A percentile compares a stretch with the other conserved stretches of the same genome.
Conservation (phyloP, 2,888 invertebrate species). For the Harpagoxenus sublaevis region DNA sequence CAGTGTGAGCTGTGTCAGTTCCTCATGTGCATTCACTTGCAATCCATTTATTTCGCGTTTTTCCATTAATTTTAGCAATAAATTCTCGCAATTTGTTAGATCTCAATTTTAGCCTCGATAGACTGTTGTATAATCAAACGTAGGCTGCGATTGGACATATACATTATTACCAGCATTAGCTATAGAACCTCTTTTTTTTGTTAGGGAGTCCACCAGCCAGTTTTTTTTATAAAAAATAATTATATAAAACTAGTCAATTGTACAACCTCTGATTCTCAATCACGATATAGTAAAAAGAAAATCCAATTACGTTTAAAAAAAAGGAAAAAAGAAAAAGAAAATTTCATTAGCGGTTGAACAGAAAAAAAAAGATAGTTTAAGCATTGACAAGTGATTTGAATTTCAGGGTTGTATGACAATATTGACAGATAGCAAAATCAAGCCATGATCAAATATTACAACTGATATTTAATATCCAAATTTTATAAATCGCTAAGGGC, state of each 20-base stretch:
- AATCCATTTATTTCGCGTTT: neutral
- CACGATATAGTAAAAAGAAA: conserved; percentile 81
- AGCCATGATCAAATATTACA: conserved; percentile 82
- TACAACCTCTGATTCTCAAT: conserved; percentile 85
- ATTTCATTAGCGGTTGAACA: conserved; percentile 38
- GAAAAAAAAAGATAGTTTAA: conserved; percentile 44
- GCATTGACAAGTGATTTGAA: conserved; percentile 81
- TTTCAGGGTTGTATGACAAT: conserved; percentile 85
- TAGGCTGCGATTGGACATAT: conserved; percentile 26
- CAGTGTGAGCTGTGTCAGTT: neutral
- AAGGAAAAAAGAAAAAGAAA: conserved; percentile 59
- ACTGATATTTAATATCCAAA: conserved; percentile 69
- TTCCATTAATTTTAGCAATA: conserved; percentile 23
- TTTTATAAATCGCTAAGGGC: conserved; percentile 61
- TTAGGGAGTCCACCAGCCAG: conserved; percentile 83
- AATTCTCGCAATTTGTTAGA: conserved; percentile 19
- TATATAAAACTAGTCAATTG: conserved; percentile 86
- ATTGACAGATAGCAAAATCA: conserved; percentile 84
- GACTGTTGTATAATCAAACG: conserved; percentile 26
- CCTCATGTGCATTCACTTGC: neutral
- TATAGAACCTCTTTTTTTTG: conserved; percentile 66
- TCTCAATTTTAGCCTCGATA: conserved; percentile 22
- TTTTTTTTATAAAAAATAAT: conserved; percentile 86
- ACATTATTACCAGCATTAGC: conserved; percentile 42
- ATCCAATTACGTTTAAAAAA: conserved; percentile 73